Evolutionary conservation across 2,888 invertebrate genomes (phyloP), one percentile per base, ranked within the genome.

Genomic region (Parnassius smintheus): DNA sequence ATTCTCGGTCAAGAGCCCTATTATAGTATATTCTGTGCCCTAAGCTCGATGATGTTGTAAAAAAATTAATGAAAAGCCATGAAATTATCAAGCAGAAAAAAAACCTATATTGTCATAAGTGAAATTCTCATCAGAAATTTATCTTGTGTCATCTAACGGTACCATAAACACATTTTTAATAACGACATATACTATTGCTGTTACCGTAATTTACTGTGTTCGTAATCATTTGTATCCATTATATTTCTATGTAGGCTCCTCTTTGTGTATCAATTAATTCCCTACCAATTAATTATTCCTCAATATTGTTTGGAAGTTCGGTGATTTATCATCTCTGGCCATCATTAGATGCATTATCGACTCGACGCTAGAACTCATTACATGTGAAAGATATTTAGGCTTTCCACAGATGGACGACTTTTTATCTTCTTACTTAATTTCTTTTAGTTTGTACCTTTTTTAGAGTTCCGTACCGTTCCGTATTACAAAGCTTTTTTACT

Each of bases 301-400:
- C 48, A 53, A 62, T 55, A 58, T 58, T 62, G 62, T 57, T 69
- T 66, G 62, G 65, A 58, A 51, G 63, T 62, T 9, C 25, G 57
- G 66, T 72, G 71, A 72, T 72, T 70, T 70, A 72, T 72, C 63
- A 63, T 66, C 58, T 66, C 60, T 65, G 64, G 52, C 59, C 54
- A 59, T 64, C 63, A 63, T 63, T 63, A 62, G 65, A 56, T 55
- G 60, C 67, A 66, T 65, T 71, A 69, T 68, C 67, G 60, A 56
- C 65, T 67, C 67, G 70, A 50, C 56, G 44, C 11, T 25, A 22
- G 51, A 60, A 58, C 67, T 67, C 66, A 65, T 68, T 71, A 68
- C 69, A 64, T 53, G 56, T 61, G 62, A 67, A 67, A 69, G 9
- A 13, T 67, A 72, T 70, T 69, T 65, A 57, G 56, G 61, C 45